Base-by-base conservation (phyloP, 2,797 vertebrate genomes). In the Smutsia temminckii region DNA sequence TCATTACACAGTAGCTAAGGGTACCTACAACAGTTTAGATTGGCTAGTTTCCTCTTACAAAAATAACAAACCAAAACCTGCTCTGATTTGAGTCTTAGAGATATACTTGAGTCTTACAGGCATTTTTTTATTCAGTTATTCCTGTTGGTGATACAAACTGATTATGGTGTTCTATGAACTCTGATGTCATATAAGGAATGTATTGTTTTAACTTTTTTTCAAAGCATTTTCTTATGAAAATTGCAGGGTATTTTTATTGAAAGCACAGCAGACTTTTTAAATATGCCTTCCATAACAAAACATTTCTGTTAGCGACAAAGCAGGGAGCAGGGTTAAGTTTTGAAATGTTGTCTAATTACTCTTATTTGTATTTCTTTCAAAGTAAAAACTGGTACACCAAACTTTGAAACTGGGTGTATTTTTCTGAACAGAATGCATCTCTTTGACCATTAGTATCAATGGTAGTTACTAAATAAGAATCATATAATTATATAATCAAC, bases 281-380 rank as follows among this genome's bases (percentile, higher is more conserved):
- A 18, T 78, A 32, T 77, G 32, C 21, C n/a, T 96, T 69, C 29
- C 34, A 18, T 46, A 91, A 34, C 12, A 51, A 92, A 91, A 71
- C 61, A 83, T 92, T 71, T 80, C 42, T 84, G n/a, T 57, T 57
- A 78, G 81, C 16, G 46, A 34, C 90, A 37, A 64, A 10, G 7
- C 32, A 49, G 32, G 27, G 29, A 59, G 12, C 85, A 13, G 51
- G 71, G 40, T 64, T 49, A 85, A 57, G 12, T 68, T 95, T 95
- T 92, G 16, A 89, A 90, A 84, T 85, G 20, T 72, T 84, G 64
- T 11, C 57, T 74, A 63, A 79, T 91, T 2, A 85, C 20, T 2
- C 81, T 93, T 89, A 91, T 83, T 92, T 95, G 29, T 75, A 55
- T 84, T 79, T 88, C 78, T 94, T 94, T 83, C 29, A 64, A 77